phyloP scores from a whole-genome alignment of 2,113 vertebrate species.

The Brachirus orientalis region DNA sequence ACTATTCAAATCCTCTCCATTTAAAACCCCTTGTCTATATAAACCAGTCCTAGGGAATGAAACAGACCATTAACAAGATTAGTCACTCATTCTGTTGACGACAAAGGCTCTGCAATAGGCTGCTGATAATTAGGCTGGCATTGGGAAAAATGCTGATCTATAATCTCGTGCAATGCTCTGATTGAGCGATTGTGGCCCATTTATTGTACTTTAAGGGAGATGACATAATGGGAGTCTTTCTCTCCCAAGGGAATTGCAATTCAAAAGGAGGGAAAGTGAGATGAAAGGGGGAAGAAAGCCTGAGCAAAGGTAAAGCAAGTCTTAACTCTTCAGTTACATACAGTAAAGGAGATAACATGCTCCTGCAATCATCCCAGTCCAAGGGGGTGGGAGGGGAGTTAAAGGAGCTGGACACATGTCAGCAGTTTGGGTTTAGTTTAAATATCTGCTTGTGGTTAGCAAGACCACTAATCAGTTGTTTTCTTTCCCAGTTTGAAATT shows the following conservation, averaged over 20 bases:
- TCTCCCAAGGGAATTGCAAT: conserved; percentile 11
- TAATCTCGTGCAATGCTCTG: conserved; percentile 55
- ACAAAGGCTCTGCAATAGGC: conserved; percentile 64
- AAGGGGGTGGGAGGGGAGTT: background rate
- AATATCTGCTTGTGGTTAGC: background rate
- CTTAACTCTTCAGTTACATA: conserved; percentile 41
- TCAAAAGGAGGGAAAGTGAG: conserved; percentile 12
- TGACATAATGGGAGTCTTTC: conserved; percentile 38
- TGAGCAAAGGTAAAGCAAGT: conserved; percentile 35
- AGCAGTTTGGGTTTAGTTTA: too few species aligned
- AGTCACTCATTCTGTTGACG: conserved; percentile 61
- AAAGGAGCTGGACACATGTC: background rate
- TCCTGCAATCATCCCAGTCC: conserved; percentile 32
- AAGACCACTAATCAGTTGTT: background rate
- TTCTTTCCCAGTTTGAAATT: background rate
- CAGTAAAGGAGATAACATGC: conserved; percentile 38
- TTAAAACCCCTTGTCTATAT: conserved; percentile 61
- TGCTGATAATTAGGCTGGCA: conserved; percentile 66
- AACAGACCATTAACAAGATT: conserved; percentile 75
- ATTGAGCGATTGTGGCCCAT: conserved; percentile 58
- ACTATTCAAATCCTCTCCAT: conserved; percentile 62
- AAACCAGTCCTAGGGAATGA: conserved; percentile 62
- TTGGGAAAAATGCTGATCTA: conserved; percentile 64
- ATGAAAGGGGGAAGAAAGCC: conserved; percentile 19
- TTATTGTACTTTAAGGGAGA: conserved; percentile 48